These are phyloP conservation scores for Aproaerema taeniolella DNA, from an alignment of 2,888 invertebrate species.

Conservation along the genomic window DNA sequence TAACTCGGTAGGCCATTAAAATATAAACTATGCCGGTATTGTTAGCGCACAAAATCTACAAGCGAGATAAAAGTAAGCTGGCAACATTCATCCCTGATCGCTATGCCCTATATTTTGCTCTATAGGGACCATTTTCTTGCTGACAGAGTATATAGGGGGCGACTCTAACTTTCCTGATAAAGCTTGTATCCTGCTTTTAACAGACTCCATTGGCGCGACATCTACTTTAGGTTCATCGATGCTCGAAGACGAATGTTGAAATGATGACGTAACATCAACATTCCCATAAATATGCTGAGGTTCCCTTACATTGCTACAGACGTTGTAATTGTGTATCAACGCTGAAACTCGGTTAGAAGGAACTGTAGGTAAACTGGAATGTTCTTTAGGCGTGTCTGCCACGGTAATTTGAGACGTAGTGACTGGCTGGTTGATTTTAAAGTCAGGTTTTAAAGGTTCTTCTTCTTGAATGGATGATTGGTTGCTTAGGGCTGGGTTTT, in stretches of 20 bases:
- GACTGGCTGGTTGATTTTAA: constrained; percentile 71
- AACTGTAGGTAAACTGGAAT: constrained; percentile 52
- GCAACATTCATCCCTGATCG: constrained; percentile 52
- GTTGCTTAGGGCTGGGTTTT: constrained; percentile 34
- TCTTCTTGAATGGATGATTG: constrained; percentile 52
- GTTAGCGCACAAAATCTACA: no score
- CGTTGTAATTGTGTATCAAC: constrained; percentile 66
- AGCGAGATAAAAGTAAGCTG: constrained; percentile 35
- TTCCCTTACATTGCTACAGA: constrained; percentile 62
- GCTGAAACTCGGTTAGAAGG: constrained; percentile 64
- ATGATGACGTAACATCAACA: constrained; percentile 45
- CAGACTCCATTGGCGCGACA: constrained; percentile 56
- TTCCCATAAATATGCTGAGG: constrained; percentile 69
- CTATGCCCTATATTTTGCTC: constrained; percentile 48
- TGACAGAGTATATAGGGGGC: constrained; percentile 64
- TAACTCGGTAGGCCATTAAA: no score
- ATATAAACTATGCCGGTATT: no score
- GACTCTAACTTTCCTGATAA: constrained; percentile 57
- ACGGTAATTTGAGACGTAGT: constrained; percentile 42
- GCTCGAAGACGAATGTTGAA: constrained; percentile 41
- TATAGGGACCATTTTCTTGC: constrained; percentile 58
- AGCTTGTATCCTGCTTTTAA: constrained; percentile 64
- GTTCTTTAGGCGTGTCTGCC: constrained; percentile 50
- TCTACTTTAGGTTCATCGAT: constrained; percentile 58
- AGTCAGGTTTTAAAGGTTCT: constrained; percentile 56